Conservation (phyloP, 1,140 invertebrate species). For the Bombus impatiens region DNA sequence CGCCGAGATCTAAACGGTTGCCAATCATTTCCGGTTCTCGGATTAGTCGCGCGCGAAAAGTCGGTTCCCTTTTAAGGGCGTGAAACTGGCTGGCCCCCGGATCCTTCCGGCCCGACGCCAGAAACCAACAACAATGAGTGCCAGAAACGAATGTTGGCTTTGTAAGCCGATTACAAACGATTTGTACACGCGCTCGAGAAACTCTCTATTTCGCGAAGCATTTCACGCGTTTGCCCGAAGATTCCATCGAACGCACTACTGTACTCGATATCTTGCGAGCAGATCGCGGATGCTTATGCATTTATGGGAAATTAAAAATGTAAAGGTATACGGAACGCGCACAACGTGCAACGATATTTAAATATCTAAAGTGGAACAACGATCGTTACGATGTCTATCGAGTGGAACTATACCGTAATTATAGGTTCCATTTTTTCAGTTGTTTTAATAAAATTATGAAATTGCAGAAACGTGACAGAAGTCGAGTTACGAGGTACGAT, state of each 20-base stretch:
- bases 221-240: constrained; percentile 42
- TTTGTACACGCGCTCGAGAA: constrained; percentile 75
- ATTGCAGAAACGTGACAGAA: too few relatives aligned
- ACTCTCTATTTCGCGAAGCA: constrained; percentile 34
- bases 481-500: too few relatives aligned
- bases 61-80: constrained; percentile 65
- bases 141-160: constrained; percentile 64
- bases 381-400: not conserved
- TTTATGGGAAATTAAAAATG: not conserved
- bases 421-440: not conserved
- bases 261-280: not conserved
- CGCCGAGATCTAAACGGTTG: constrained; percentile 81
- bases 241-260: too few relatives aligned
- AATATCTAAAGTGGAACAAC: not conserved
- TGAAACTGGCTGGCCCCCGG: constrained; percentile 68
- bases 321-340: not conserved
- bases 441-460: not conserved
- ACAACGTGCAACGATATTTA: not conserved
- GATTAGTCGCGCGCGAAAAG: constrained; percentile 79
- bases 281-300: not conserved
- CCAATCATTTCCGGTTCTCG: constrained; percentile 83
- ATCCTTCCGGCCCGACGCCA: constrained; percentile 41
- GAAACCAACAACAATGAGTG: constrained; percentile 46
- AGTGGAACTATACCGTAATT: not conserved
- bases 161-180: constrained; percentile 81